Conservation (phyloP, 2,113 vertebrate genomes). For the Pongo abelii region DNA sequence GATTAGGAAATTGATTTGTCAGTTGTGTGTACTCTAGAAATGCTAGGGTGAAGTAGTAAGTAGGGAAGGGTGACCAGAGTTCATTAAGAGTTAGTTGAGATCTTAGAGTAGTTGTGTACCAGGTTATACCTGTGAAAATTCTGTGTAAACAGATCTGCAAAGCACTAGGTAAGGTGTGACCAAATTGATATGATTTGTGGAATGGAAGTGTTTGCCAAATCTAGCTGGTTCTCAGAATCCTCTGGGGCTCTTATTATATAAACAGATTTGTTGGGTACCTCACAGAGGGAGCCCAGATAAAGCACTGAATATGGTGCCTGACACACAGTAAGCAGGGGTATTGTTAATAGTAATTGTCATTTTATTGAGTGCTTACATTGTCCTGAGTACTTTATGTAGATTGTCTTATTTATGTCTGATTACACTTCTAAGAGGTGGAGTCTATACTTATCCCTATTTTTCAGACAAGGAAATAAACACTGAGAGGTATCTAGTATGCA, state of each 20-base stretch:
- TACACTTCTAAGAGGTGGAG: background rate
- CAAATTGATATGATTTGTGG: background rate
- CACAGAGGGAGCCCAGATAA: background rate
- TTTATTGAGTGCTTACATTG: background rate
- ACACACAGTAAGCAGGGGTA: background rate
- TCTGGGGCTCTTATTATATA: slow-evolving; percentile 22
- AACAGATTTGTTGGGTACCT: slow-evolving; percentile 29
- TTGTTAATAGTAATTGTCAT: background rate
- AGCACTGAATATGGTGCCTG: background rate
- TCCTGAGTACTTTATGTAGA: background rate
- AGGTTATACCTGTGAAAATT: slow-evolving; percentile 14
- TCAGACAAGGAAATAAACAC: background rate
- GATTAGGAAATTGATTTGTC: background rate
- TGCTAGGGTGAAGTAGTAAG: background rate
- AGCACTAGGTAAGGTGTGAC: background rate
- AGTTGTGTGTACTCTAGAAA: slow-evolving; percentile 3
- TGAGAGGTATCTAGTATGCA: background rate
- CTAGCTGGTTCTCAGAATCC: background rate
- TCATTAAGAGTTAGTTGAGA: background rate
- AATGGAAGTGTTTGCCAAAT: background rate
- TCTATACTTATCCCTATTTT: slow-evolving; percentile 2
- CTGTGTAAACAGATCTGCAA: background rate
- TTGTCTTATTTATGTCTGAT: background rate
- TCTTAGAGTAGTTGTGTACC: background rate
- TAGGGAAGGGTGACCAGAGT: background rate